Base-by-base conservation (phyloP, 2,888 invertebrate genomes). In the Nymphalis c-album region DNA sequence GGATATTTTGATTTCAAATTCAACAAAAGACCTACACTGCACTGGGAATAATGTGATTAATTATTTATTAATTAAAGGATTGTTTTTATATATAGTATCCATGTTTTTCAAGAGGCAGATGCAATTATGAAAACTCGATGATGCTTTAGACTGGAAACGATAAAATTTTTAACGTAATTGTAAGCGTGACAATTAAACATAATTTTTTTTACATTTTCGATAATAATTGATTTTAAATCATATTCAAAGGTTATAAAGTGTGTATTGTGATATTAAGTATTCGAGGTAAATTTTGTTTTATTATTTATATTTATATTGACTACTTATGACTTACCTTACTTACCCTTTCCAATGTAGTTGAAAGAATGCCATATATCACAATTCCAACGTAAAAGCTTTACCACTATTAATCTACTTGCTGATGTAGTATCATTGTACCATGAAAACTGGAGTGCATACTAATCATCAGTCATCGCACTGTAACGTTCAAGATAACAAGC, bases 361-460 rank as follows among this genome's bases (percentile, higher is more conserved):
- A 61, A 50, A 67, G 71, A 69, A 69, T 71, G 67, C 67, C 69
- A 69, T 71, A 71, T 71, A 68, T 65, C 71, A 71, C 69, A 65
- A 69, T 69, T 65, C 71, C 60, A n/a, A 69, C 26, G 64, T 67
- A 69, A 63, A 55, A 57, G 71, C 71, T 71, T 69, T 62, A 60
- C 67, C 71, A 71, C 71, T 45, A 60, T 69, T 71, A 67, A 69
- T 45, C 64, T 69, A 48, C 65, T 71, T 71, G 69, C 69, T 69
- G 69, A 62, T 63, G 64, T 64, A 69, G 67, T 62, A 50, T 63
- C 71, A 71, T 69, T 63, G 60, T 40, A 40, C 59, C 71, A 71
- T 67, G 57, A 63, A 47, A 63, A 63, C 62, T 65, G 60, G 67
- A 68, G 22, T 47, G 64, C 58, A 40, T 53, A 18, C 51, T 60